Evolutionary conservation across 2,113 vertebrate species (phyloP).

Genomic region (Arvicanthis niloticus): DNA sequence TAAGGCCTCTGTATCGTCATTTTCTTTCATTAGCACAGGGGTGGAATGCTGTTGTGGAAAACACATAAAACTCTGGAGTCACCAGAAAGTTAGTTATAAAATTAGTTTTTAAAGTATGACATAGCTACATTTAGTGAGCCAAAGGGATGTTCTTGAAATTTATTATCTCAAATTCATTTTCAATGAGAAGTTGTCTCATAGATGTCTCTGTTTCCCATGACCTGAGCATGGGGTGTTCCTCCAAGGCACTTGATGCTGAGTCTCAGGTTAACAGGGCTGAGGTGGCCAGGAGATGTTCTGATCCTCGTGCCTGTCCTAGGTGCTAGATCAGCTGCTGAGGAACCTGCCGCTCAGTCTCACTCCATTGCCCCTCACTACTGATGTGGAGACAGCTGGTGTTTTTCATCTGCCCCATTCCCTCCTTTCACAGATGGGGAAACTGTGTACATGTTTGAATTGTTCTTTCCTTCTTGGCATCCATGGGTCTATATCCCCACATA

Average conservation of each 20-base stretch:
- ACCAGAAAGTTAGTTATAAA: slow-evolving; percentile 65
- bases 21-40: slow-evolving; percentile 58
- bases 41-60: slow-evolving; percentile 2
- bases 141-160: not conserved
- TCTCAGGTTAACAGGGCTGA: rapidly evolving
- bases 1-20: slow-evolving; percentile 43
- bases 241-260: rapidly evolving
- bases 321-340: rapidly evolving
- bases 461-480: not conserved
- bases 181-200: not conserved
- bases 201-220: not conserved
- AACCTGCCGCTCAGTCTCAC: not conserved
- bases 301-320: rapidly evolving
- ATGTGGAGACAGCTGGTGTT: not conserved
- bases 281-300: not conserved
- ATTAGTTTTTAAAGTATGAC: not conserved
- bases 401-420: not conserved
- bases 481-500: not conserved
- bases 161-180: slow-evolving; percentile 8
- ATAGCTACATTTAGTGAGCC: not conserved
- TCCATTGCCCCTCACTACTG: not conserved
- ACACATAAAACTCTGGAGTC: slow-evolving; percentile 64
- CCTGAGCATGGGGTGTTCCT: rapidly evolving
- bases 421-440: not conserved
- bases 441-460: not conserved